phyloP scores from a whole-genome alignment of 2,113 vertebrate species.

The Hyperoodon ampullatus region DNA sequence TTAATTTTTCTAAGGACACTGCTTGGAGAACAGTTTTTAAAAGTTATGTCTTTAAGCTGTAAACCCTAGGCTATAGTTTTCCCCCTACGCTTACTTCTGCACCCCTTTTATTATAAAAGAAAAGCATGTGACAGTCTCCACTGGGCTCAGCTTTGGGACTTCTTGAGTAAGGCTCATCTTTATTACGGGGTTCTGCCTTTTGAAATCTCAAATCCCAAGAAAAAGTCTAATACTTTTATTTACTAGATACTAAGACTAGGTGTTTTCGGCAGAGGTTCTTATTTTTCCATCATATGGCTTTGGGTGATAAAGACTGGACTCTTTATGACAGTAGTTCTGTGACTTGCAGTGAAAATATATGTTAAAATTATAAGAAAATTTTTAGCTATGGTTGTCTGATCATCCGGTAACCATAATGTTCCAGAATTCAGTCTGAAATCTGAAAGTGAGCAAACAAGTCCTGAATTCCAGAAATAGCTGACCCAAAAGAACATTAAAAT shows the following conservation, averaged over 20 bases:
- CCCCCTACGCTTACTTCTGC: no score
- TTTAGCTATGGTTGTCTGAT: background rate
- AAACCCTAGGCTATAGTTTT: background rate
- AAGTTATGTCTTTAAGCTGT: background rate
- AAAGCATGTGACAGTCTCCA: background rate
- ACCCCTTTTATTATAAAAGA: background rate
- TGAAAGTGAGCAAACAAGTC: background rate
- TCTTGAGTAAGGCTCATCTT: background rate
- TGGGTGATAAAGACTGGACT: background rate
- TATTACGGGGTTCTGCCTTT: background rate
- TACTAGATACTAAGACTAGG: background rate
- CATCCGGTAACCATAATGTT: background rate
- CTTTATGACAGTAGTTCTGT: background rate
- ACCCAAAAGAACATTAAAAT: slow-evolving; percentile 49
- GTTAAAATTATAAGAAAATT: slow-evolving; percentile 6
- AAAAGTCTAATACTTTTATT: background rate
- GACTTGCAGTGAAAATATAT: background rate
- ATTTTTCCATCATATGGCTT: background rate
- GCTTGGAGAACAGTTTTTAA: background rate
- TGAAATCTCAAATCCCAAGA: slow-evolving; percentile 15
- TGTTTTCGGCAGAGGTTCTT: background rate
- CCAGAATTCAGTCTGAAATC: slow-evolving; percentile 33
- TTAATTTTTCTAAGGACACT: background rate
- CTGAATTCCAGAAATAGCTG: slow-evolving; percentile 61
- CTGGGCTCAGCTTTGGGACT: background rate